Base-by-base conservation (phyloP, 2,888 invertebrate genomes). In the Netelia virgata region DNA sequence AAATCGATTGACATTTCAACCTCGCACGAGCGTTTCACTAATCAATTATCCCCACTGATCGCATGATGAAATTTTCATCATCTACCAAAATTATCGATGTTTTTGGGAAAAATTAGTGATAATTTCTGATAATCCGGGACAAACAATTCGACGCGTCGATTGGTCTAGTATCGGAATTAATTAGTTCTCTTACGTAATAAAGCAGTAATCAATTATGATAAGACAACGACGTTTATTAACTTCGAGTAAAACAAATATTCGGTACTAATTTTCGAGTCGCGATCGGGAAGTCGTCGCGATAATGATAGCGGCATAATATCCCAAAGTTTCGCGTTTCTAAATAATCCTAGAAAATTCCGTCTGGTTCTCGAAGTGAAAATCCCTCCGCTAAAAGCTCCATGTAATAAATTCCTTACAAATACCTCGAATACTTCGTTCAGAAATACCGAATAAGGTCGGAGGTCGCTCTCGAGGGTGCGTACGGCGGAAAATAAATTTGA, bases 401-500 rank as follows among this genome's bases (percentile, higher is more conserved):
- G 8, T 47, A 47, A 47, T 47, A 47, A 57, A 57, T 57, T 18
- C 57, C 36, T 28, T 36, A n/a, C 14, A 47, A 64, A 64, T 23
- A 64, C 9, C n/a, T 64, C 41, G 41, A 64, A 64, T 64, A 36
- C 47, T 47, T 47, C 47, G 14, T 47, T 47, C 3, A 47, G 11
- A 47, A 47, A 47, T 47, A 14, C 3, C 14, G 47, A 47, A 14
- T 47, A 47, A 14, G 10, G 47, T 47, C 20, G 6, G 59, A 23
- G 20, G 3, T 50, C 14, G n/a, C 41, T 5, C 14, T 63, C 36
- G n/a, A 23, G n/a, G 36, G 10, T 50, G 10, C 5, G 47, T 14
- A 20, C 20, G 11, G 14, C 20, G 5, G 14, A 20, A 55, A 9
- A 68, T 68, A 55, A 76, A 76, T 68, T 57, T 47, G 16, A n/a